Conservation (phyloP, 2,797 vertebrate genomes). For the Sebastiscus tertius region DNA sequence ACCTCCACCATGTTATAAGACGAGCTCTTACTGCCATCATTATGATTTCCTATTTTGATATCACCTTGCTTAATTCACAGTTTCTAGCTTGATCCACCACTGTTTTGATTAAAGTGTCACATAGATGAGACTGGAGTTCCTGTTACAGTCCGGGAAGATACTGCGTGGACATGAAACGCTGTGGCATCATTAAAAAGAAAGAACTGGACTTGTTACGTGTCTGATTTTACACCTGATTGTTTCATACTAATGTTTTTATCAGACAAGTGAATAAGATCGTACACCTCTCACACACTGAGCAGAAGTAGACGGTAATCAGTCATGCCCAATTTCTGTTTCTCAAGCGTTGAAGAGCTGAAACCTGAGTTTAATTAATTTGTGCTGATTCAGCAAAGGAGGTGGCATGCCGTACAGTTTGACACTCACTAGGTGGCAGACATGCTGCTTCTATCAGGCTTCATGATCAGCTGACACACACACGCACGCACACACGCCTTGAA, state of each 20-base stretch:
- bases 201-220: slow-evolving; percentile 12
- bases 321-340: background rate
- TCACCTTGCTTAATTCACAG: background rate
- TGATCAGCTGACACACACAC: background rate
- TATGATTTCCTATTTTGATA: slow-evolving; percentile 10
- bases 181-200: slow-evolving; percentile 60
- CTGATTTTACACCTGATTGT: background rate
- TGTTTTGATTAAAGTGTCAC: background rate
- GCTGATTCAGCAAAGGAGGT: background rate
- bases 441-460: background rate
- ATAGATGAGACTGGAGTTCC: background rate
- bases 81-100: background rate
- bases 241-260: background rate
- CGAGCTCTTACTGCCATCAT: slow-evolving; percentile 9
- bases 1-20: slow-evolving; percentile 27
- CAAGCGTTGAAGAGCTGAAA: background rate
- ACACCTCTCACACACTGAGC: background rate
- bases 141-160: slow-evolving; percentile 1
- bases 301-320: background rate
- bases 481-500: background rate
- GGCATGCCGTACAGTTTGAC: background rate
- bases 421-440: slow-evolving; percentile 7
- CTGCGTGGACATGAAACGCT: slow-evolving; percentile 24
- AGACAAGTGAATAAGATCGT: background rate
- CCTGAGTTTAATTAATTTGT: background rate